phyloP scores from a whole-genome alignment of 2,113 vertebrate species.

The Lethenteron reissneri region DNA sequence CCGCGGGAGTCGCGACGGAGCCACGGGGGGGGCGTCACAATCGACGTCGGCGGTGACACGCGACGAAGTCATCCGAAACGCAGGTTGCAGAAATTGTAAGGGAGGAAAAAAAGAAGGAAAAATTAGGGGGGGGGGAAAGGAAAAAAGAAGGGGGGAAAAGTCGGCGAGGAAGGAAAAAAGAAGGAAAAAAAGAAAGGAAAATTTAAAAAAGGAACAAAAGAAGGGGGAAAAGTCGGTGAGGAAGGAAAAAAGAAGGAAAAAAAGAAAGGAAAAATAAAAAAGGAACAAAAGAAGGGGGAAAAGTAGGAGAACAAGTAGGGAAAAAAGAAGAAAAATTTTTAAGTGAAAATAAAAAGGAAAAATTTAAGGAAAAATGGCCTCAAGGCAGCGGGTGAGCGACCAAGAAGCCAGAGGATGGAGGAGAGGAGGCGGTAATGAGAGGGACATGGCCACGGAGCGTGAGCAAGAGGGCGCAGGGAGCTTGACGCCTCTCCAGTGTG shows the following conservation, averaged over 20 bases:
- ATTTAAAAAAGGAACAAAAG: not conserved
- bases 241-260: not conserved
- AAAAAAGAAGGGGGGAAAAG: not conserved
- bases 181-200: not conserved
- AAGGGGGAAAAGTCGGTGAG: not conserved
- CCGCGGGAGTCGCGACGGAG: no score
- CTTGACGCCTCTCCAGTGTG: no score
- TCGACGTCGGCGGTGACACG: no score
- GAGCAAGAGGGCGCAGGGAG: no score
- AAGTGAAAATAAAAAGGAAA: not conserved
- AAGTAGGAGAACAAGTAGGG: not conserved
- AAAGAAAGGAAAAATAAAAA: not conserved
- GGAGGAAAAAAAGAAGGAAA: not conserved
- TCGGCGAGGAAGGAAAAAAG: not conserved
- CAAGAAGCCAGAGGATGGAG: no score
- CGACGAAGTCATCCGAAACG: no score
- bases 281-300: not conserved
- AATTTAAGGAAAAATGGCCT: not conserved
- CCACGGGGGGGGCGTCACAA: no score
- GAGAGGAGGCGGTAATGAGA: no score
- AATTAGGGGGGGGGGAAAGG: not conserved
- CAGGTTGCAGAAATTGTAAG: no score
- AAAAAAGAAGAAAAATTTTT: not conserved
- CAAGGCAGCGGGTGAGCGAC: no score
- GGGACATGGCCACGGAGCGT: no score